These are phyloP conservation scores for Hydraecia micacea DNA, from an alignment of 2,888 invertebrate species.

Conservation along the genomic window DNA sequence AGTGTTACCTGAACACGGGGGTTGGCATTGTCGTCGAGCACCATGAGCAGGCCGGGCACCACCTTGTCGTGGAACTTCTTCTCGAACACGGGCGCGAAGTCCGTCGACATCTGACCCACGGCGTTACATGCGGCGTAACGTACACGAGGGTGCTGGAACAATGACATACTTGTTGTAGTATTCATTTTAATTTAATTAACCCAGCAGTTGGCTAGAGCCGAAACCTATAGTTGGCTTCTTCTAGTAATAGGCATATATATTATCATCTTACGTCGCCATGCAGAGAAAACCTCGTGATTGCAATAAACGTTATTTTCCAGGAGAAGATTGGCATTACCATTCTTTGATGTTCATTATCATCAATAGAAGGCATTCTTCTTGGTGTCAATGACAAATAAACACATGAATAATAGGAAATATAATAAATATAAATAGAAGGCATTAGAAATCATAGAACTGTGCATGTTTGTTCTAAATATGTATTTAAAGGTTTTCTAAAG, in stretches of 20 bases:
- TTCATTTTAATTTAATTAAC: background rate
- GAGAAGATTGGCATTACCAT: background rate
- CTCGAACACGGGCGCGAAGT: conserved; percentile 98
- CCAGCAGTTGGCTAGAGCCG: background rate
- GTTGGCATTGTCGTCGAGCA: conserved; percentile 97
- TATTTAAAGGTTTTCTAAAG: background rate
- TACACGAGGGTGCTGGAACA: conserved; percentile 95
- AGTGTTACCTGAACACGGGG: conserved; percentile 96
- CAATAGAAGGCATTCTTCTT: background rate
- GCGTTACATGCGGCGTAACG: conserved; percentile 99
- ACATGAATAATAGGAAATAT: background rate
- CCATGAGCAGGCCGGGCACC: conserved; percentile 96
- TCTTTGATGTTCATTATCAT: background rate
- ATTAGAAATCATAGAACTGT: background rate
- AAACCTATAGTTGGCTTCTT: background rate
- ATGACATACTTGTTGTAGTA: conserved; percentile 1
- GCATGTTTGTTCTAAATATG: background rate
- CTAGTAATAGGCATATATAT: background rate
- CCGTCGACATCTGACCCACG: conserved; percentile 99
- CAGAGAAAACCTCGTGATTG: background rate
- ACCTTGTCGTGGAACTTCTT: conserved; percentile 99
- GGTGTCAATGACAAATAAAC: background rate
- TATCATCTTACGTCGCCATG: background rate
- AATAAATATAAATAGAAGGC: background rate
- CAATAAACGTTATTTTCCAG: background rate